These are phyloP conservation scores for Alectura lathami DNA, from an alignment of 2,113 vertebrate species.

Conservation along the genomic window DNA sequence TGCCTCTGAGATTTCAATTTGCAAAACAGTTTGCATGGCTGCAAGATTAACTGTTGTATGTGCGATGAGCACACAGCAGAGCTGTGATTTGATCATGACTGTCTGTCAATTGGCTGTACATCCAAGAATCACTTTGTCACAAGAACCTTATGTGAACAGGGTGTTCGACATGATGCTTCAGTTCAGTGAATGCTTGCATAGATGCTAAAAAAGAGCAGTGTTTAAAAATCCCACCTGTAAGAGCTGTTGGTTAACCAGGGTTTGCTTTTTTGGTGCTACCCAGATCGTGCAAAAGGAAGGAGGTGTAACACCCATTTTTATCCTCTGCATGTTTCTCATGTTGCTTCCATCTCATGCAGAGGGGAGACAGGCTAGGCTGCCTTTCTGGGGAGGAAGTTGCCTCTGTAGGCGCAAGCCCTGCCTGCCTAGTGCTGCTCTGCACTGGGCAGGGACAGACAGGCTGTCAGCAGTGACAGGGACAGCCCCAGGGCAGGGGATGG, in stretches of 20 bases:
- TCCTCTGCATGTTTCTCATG: neutral
- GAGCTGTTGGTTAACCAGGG: neutral
- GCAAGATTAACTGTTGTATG: conserved; percentile 43
- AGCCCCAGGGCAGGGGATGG: neutral
- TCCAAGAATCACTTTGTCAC: neutral
- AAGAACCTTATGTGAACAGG: neutral
- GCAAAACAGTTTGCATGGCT: conserved; percentile 38
- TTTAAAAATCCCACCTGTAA: neutral
- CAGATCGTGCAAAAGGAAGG: neutral
- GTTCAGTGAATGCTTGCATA: neutral
- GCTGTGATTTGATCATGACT: neutral
- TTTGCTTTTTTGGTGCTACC: neutral
- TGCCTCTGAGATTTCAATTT: conserved; percentile 61
- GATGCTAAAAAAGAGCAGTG: neutral
- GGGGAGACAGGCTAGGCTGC: neutral
- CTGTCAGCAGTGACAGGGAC: neutral
- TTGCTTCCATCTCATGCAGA: neutral
- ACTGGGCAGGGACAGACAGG: accelerated
- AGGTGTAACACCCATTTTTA: neutral
- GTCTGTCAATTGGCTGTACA: neutral
- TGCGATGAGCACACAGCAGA: neutral
- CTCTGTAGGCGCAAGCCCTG: neutral
- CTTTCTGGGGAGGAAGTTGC: neutral
- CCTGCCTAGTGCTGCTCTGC: accelerated
- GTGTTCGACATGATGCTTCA: neutral